These are phyloP conservation scores for Neofelis nebulosa DNA, from an alignment of 2,113 vertebrate species.

Conservation along the genomic window DNA sequence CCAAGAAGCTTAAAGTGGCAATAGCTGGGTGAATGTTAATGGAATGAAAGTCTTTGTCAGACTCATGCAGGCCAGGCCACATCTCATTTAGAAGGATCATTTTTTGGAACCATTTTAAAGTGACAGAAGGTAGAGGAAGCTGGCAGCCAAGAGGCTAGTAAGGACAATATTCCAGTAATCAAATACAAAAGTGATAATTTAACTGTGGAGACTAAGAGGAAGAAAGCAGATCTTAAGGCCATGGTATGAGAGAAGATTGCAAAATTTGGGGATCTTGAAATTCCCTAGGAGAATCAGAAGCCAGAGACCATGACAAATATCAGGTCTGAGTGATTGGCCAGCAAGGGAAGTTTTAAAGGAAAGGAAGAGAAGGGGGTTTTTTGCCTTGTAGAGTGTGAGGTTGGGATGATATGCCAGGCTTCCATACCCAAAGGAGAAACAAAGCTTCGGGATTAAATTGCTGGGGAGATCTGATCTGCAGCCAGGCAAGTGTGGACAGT, in stretches of 20 bases:
- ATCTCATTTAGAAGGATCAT: background rate
- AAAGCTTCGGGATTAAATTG: background rate
- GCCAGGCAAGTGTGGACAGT: background rate
- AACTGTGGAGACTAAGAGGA: background rate
- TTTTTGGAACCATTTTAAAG: conserved; percentile 16
- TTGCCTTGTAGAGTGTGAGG: background rate
- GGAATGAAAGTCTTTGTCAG: background rate
- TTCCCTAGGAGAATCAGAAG: background rate
- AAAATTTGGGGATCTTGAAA: background rate
- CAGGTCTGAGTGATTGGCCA: background rate
- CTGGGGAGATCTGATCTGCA: background rate
- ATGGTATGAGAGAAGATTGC: background rate
- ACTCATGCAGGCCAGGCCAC: background rate
- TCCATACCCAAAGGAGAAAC: background rate
- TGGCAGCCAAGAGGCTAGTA: background rate
- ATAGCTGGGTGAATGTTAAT: background rate
- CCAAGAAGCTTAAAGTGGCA: background rate
- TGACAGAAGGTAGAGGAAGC: background rate
- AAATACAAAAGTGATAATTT: background rate
- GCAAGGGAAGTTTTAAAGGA: background rate
- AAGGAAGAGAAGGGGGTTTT: background rate
- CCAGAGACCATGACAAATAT: background rate
- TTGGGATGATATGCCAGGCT: background rate
- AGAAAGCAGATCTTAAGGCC: background rate
- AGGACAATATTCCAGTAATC: background rate